A percentile compares a stretch with the other conserved stretches of the same genome.
Conservation (phyloP, 2,113 vertebrate species). For the Chionomys nivalis region DNA sequence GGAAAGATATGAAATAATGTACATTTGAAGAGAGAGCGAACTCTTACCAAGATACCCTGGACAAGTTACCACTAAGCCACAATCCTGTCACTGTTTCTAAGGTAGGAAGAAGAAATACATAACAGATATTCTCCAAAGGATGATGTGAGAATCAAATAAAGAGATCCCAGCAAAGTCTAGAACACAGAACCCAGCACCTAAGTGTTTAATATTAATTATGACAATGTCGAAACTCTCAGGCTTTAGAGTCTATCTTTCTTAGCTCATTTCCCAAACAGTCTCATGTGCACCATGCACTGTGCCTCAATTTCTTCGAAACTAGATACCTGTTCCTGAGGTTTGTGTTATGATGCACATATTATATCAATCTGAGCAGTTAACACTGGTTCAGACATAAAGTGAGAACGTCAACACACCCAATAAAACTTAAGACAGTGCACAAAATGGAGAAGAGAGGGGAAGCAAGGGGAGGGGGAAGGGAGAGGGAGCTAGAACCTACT, state of each 20-base stretch:
- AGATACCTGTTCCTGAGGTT: background rate
- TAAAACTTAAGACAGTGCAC: background rate
- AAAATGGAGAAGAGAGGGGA: background rate
- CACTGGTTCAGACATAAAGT: background rate
- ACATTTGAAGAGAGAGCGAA: constrained; percentile 18
- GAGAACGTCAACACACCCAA: background rate
- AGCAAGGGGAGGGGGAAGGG: too few species aligned
- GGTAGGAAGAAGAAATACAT: background rate
- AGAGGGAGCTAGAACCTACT: background rate
- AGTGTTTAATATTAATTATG: background rate
- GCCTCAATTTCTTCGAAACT: constrained; percentile 22
- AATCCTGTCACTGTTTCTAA: constrained; percentile 32
- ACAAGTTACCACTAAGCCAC: constrained; percentile 35
- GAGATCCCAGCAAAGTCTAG: background rate
- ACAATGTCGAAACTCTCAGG: background rate
- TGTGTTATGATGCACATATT: background rate
- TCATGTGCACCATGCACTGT: background rate
- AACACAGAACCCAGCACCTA: background rate
- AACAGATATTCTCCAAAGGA: constrained; percentile 37
- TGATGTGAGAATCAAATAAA: background rate
- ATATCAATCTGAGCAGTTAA: constrained; percentile 20
- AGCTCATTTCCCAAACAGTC: background rate
- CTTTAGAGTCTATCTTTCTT: background rate
- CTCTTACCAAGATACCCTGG: background rate
- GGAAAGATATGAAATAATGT: constrained; percentile 19